Evolutionary conservation across 2,797 vertebrate genomes (phyloP), one percentile per base, ranked within the genome.

Genomic region (Eulemur rubriventer): DNA sequence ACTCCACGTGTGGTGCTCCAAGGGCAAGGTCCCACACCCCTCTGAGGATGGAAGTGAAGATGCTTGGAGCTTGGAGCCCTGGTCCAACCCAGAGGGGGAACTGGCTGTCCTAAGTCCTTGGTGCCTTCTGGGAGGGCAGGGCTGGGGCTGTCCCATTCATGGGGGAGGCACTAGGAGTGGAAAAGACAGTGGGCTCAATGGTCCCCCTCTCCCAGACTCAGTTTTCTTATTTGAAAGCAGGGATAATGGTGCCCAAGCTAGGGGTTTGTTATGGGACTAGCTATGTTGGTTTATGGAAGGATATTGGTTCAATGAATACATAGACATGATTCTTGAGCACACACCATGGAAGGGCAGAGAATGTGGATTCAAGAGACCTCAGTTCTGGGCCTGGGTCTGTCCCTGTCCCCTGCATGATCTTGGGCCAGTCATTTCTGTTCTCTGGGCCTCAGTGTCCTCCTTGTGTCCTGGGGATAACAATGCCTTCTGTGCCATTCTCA

Each of bases 221-320:
- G 6, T 48, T 59, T 59, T 72, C 35, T 50, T 38, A 28, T 33
- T 89, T 94, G 80, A 78, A 89, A 65, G n/a, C 73, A 20, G 28
- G 18, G 41, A 24, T 82, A 10, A 70, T 22, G n/a, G 26, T 57
- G 18, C 22, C 17, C 22, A 59, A 55, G 16, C 7, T 46, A 75
- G 24, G 46, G 24, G 14, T 52, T 72, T 52, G 11, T 33, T 11
- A 30, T 2, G 48, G 48, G 46, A 46, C 52, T 50, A 57, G 38
- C 41, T 30, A 63, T 52, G 70, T 33, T 18, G 20, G 38, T n/a
- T 33, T 63, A 69, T 48, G 46, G 24, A 22, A 75, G 48, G 72
- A 12, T 26, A 1, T 50, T 38, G 26, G n/a, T 11, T 89, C 35
- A 69, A 6, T 33, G 83, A 69, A 38, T 18, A n/a, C 7, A 12